Evolutionary conservation across 1,140 invertebrate genomes (phyloP), one percentile per base, ranked within the genome.

Genomic region (Zophobas morio): DNA sequence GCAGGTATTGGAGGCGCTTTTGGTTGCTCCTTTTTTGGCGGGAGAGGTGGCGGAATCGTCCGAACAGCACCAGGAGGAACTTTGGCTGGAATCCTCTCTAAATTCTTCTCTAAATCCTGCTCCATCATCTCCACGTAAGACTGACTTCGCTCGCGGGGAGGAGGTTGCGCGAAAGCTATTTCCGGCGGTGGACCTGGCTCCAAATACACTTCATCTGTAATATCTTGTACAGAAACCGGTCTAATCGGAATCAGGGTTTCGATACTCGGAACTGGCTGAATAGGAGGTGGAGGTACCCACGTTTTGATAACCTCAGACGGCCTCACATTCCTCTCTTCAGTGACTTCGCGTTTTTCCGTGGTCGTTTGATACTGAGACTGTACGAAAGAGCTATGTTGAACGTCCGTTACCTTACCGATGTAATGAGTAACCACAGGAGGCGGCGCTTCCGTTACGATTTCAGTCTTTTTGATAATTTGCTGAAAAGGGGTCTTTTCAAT

Each of bases 131-230:
- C 91, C 0, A 90, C 87, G 78, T 90, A 88, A 0, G 89, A 90
- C 74, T 88, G 88, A 6, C 88, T 84, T 57, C 88, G 82, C 57
- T 84, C 84, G 70, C 84, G 82, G 2, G 84, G 51, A 86, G 86
- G 72, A 3, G 86, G 85, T 47, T 89, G 87, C 1, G 90, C 88
- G 82, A 89, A 93, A 6, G 88, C 90, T 6, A 93, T 91, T 86
- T 92, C 90, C 32, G 92, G 91, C 5, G 91, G 90, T 0, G 90
- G 88, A 6, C 91, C 92, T 0, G 91, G 91, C 83, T 91, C 87
- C 6, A 93, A 81, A 54, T 88, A 83, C 0, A 89, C 84, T 79
- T 89, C 88, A 60, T 86, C 81, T 2, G 85, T 84, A 32, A 86
- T 85, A 78, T 87, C 85, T 79, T 86, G 85, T 4, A 85, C 84